These are phyloP conservation scores for Blera fallax DNA, from an alignment of 2,888 invertebrate genomes.

Conservation along the genomic window DNA sequence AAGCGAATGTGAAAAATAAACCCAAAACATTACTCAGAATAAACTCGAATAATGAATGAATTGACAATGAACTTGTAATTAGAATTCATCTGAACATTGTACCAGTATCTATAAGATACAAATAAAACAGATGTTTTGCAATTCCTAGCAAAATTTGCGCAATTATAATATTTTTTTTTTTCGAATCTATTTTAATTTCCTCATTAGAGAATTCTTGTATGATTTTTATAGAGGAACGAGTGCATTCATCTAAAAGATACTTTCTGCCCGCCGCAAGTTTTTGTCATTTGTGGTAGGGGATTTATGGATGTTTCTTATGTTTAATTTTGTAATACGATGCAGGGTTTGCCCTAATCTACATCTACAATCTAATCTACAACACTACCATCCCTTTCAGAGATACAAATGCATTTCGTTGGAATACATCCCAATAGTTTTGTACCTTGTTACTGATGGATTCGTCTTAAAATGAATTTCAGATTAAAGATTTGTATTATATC, in stretches of 20 bases:
- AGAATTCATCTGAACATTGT: neutral
- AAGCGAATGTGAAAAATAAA: neutral
- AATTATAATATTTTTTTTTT: neutral
- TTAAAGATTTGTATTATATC: too few relatives aligned
- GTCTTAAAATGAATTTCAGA: too few relatives aligned
- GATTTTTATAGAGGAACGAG: neutral
- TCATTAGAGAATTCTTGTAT: neutral
- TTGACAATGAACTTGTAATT: slow-evolving; percentile 25
- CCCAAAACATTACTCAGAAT: neutral
- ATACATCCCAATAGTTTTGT: too few relatives aligned
- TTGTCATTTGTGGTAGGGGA: neutral
- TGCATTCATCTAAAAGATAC: neutral
- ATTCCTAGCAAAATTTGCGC: neutral
- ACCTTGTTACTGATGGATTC: too few relatives aligned
- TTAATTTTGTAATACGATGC: too few relatives aligned
- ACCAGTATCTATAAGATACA: neutral
- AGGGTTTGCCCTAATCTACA: too few relatives aligned
- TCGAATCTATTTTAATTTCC: neutral
- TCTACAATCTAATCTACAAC: too few relatives aligned
- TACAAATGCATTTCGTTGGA: too few relatives aligned
- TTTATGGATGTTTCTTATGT: too few relatives aligned
- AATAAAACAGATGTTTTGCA: neutral
- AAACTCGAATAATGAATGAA: neutral
- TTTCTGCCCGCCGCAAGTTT: neutral
- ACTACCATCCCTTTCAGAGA: too few relatives aligned